A percentile compares a stretch with the other conserved stretches of the same genome.
Evolutionary conservation across 2,888 invertebrate species (phyloP).

Genomic region (Harpagoxenus sublaevis): DNA sequence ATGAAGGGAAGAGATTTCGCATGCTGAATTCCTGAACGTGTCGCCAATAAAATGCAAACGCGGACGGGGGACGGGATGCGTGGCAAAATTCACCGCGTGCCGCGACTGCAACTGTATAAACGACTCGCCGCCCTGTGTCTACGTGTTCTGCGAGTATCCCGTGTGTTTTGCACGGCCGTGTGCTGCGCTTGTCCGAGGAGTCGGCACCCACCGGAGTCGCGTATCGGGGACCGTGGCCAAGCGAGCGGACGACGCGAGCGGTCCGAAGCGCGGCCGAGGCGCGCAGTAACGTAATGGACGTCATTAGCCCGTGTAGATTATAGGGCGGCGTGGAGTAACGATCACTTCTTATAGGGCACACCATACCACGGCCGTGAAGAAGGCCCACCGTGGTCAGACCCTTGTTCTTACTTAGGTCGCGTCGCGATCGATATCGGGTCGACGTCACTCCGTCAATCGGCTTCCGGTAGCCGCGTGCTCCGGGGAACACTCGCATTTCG

Average conservation of each 20-base stretch:
- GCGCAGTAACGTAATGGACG: slow-evolving; percentile 86
- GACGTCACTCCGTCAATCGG: slow-evolving; percentile 65
- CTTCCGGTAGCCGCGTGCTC: slow-evolving; percentile 62
- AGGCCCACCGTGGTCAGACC: slow-evolving; percentile 77
- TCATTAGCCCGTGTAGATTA: slow-evolving; percentile 86
- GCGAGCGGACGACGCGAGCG: slow-evolving; percentile 81
- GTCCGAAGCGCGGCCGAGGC: slow-evolving; percentile 77
- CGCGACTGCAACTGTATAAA: slow-evolving; percentile 41
- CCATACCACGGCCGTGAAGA: slow-evolving; percentile 76
- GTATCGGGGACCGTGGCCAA: slow-evolving; percentile 82
- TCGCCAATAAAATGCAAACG: slow-evolving; percentile 22
- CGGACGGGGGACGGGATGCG: slow-evolving; percentile 14
- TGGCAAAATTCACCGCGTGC: slow-evolving; percentile 17
- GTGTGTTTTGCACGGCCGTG: slow-evolving; percentile 71
- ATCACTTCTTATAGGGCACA: slow-evolving; percentile 85
- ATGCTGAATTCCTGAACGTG: slow-evolving; percentile 12
- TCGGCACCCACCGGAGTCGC: slow-evolving; percentile 72
- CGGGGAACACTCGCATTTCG: background rate
- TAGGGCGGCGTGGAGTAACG: slow-evolving; percentile 86
- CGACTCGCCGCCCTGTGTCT: slow-evolving; percentile 39
- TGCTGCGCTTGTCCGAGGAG: slow-evolving; percentile 37
- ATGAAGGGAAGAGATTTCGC: background rate
- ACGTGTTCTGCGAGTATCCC: slow-evolving; percentile 61
- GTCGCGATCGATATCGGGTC: slow-evolving; percentile 77
- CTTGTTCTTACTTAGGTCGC: slow-evolving; percentile 75